Evolutionary conservation across 2,797 vertebrate genomes (phyloP).

Genomic region (Distichodus sexfasciatus): DNA sequence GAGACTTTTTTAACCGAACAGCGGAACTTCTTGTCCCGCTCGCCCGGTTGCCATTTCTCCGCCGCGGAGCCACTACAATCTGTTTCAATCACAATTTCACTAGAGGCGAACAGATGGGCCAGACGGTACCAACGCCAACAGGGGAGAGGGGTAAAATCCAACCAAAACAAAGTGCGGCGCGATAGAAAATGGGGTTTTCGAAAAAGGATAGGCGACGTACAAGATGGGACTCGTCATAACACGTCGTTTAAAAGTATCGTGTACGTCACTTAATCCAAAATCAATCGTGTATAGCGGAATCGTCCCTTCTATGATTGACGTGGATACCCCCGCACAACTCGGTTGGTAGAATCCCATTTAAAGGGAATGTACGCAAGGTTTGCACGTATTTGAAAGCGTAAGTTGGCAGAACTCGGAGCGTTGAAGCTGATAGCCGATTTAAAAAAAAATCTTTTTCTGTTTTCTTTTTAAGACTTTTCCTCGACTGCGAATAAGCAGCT

Average conservation of each 20-base stretch:
- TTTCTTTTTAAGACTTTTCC: too few species aligned
- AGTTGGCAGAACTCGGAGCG: too few species aligned
- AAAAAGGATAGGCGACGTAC: rapidly evolving
- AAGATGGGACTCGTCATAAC: rapidly evolving
- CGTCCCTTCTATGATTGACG: neutral
- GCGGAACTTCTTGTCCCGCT: conserved; percentile 60
- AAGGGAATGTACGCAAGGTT: conserved; percentile 66
- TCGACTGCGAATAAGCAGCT: too few species aligned
- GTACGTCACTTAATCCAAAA: rapidly evolving
- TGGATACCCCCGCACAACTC: neutral
- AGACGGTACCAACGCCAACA: conserved; percentile 61
- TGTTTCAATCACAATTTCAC: conserved; percentile 69
- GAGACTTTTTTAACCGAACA: conserved; percentile 52
- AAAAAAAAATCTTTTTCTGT: too few species aligned
- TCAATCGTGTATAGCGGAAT: neutral
- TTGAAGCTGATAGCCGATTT: too few species aligned
- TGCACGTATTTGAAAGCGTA: conserved; percentile 38
- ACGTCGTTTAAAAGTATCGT: rapidly evolving
- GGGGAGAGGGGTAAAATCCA: conserved; percentile 18
- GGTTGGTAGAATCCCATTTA: conserved; percentile 61
- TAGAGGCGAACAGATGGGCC: conserved; percentile 75
- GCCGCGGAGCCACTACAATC: conserved; percentile 64
- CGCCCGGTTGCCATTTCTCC: conserved; percentile 66
- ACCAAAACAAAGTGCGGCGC: neutral
- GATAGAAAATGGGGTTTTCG: neutral